Base-by-base conservation (phyloP, 1,140 invertebrate species). In the Drosophila murphyi region DNA sequence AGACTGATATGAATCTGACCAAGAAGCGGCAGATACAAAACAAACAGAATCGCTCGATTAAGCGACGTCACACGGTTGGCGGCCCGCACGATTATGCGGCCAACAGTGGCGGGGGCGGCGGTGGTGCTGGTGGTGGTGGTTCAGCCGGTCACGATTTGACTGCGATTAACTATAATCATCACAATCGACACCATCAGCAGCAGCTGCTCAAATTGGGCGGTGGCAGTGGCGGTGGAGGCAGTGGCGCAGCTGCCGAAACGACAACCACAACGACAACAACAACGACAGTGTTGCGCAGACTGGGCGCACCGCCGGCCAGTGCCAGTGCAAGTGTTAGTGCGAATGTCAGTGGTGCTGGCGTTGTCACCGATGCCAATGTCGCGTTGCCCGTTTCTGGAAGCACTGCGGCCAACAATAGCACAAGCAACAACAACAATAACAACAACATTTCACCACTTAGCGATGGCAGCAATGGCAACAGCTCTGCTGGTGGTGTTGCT, bases 11-110 rank as follows among this genome's bases (percentile, higher is more conserved):
- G 86, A 96, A 96, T 90, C 94, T 96, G 61, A 95, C 95, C 78
- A 96, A 96, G 89, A 94, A 96, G 48, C 94, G 96, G 5, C 96
- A 96, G 90, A 92, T 94, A 54, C 92, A 93, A 67, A 93, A 93
- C 43, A 91, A 92, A 57, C 91, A 92, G 71, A 93, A 94, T 86
- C 93, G 96, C 47, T 96, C 96, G 41, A 97, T 97, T 73, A 97
- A 97, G 92, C 93, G 97, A 8, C 93, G 97, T n/a, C 97, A 98
- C 92, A 98, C 97, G 1, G 97, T 98, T 0, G 97, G 97, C 35
- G 97, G 97, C 12, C 97, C 96, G 0, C 96, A 97, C 90, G 97
- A 98, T 91, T 96, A 92, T 74, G 56, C 81, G 12, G 80, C 82
- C n/a, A 90, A 79, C 39, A 71, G 62, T 31, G 64, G 65, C 32